phyloP scores from a whole-genome alignment of 1,140 invertebrate species.

The Brachionus asplanchnoidis region DNA sequence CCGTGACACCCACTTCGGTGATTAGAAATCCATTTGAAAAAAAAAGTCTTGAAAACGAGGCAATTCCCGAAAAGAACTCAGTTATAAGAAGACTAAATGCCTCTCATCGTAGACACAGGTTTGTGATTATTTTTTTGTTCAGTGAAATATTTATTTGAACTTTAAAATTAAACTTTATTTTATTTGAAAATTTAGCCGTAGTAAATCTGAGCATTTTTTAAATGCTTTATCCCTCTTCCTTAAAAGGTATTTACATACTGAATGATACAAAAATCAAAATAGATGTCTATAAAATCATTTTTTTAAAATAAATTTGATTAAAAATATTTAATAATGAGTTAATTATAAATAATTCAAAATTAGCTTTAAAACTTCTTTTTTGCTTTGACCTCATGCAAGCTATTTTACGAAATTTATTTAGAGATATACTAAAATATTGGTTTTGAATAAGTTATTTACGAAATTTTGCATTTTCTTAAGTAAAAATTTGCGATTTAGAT shows the following conservation, averaged over 20 bases:
- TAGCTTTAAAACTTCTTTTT: no score
- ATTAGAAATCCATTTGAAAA: slow-evolving; percentile 7
- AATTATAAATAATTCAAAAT: no score
- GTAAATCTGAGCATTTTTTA: not conserved
- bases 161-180: not conserved
- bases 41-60: not conserved
- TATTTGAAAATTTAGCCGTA: not conserved
- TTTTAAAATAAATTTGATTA: not conserved
- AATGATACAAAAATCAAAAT: not conserved
- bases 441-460: no score
- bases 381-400: no score
- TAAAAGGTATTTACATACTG: not conserved
- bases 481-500: no score
- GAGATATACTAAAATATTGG: no score
- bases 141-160: not conserved
- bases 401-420: no score
- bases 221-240: not conserved
- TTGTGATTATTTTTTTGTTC: not conserved
- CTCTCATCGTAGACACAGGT: not conserved
- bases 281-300: not conserved
- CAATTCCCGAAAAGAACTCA: not conserved
- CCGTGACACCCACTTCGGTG: not conserved
- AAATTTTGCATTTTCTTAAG: no score
- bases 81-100: not conserved
- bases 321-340: no score